Base-by-base conservation (phyloP, 1,140 invertebrate genomes). In the Caerostris extrusa region DNA sequence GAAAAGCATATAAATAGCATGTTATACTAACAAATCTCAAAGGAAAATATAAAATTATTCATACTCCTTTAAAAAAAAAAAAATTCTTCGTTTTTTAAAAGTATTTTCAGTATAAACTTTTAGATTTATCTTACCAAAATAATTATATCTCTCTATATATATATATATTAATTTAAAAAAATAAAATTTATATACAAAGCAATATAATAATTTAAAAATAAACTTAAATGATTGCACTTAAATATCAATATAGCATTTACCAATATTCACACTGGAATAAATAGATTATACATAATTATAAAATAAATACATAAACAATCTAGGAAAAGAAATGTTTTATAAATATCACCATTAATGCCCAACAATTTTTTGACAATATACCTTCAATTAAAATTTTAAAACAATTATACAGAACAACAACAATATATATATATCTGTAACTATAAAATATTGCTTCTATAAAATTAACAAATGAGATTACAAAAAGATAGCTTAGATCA, bases 381-480 rank as follows among this genome's bases (percentile, higher is more conserved):
- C 34, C 7, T 83, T 57, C 57, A 83, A 57, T 83, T 57, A 19
- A 83, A 58, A 57, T 83, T 83, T 89, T 53, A 57, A 71, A 53
- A 87, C 85, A 90, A 64, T 69, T 90, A 64, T 19, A n/a, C 55
- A 55, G 87, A 69, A 4, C 34, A 55, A 71, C 34, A 90, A 55
- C 34, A 53, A 60, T 64, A 90, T 14, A 91, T 50, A 91, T 60
- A 92, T 71, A 92, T 85, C 67, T 67, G 56, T 56, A 58, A 58
- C 55, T 56, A 67, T 92, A 85, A 92, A 92, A 85, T 85, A 92
- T 91, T 91, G 77, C 77, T 12, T 50, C 34, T 71, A 10, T 53
- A 91, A 60, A 86, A 91, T 83, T 86, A 86, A 92, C 91, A 92
- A 92, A 92, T 92, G 91, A 92, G 91, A 92, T 92, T 92, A 92